Evolutionary conservation across 2,113 vertebrate species (phyloP), one percentile per base, ranked within the genome.

Genomic region (Hipposideros armiger): DNA sequence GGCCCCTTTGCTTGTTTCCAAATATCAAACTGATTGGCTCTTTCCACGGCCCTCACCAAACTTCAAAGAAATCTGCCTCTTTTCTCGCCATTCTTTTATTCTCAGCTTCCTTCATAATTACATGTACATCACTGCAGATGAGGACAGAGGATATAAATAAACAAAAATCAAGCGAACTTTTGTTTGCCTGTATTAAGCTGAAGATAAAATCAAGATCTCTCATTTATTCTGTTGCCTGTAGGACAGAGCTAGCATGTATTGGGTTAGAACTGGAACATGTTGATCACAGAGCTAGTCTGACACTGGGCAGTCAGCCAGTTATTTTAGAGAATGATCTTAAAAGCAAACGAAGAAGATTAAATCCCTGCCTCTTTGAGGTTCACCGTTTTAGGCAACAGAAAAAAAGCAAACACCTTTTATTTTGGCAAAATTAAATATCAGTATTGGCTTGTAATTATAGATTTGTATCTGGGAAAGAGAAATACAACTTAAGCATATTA

Each of bases 381-480:
- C n/a, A 81, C 11, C 54, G 20, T 54, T 82, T 64, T 66, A 88
- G 85, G 76, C 74, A 54, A 88, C 40, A 82, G 17, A 88, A 72
- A 11, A 40, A 40, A 69, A 70, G 70, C 42, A 64, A 81, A 72
- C 64, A 16, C 52, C 42, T 87, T 42, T 81, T 73, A 54, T n/a
- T 64, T 82, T 88, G 76, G 28, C 13, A 78, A 87, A 87, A 69
- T 56, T 93, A 86, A 86, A 30, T 69, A 64, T 54, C 67, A 54
- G 1, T 40, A 40, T 60, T 78, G 24, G 40, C 76, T 32, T 81
- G 11, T 54, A 94, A n/a, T 87, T 54, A 82, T 4, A 36, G 56
- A 15, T 66, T 88, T 64, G 40, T 54, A 94, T 64, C 36, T 66
- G 36, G 47, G 47, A 74, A 66, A 87, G 32, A 72, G 17, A 72